These are phyloP conservation scores for Stomorhina lunata DNA, from an alignment of 2,888 invertebrate genomes.

Conservation along the genomic window DNA sequence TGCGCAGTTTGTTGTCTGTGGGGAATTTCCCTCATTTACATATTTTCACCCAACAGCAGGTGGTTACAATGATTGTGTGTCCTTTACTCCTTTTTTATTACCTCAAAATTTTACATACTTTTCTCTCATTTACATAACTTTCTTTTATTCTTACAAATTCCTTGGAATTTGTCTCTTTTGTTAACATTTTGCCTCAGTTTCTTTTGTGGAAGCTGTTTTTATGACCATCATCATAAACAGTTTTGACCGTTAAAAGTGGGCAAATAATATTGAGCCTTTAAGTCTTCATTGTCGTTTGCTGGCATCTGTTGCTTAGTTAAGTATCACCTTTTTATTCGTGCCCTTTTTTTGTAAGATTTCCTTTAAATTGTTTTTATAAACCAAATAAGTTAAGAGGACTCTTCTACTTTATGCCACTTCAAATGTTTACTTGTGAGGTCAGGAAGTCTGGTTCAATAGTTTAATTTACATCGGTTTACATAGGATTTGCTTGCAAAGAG, in stretches of 20 bases:
- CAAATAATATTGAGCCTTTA: background rate
- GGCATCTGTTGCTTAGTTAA: constrained; percentile 37
- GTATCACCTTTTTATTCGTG: constrained; percentile 10
- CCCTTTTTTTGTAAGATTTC: background rate
- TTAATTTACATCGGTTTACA: background rate
- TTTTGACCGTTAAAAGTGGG: constrained; percentile 6
- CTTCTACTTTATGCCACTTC: background rate
- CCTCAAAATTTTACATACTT: background rate
- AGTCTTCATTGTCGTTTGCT: background rate
- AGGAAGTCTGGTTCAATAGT: background rate
- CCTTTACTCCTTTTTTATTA: constrained; percentile 15
- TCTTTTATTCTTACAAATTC: background rate
- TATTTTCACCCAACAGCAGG: constrained; percentile 15
- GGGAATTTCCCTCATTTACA: constrained; percentile 33
- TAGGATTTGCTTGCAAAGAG: too few species aligned
- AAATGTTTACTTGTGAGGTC: background rate
- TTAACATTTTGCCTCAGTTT: background rate
- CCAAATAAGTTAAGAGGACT: background rate
- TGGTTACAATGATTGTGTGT: background rate
- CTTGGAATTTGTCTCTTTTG: constrained; percentile 23
- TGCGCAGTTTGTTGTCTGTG: constrained; percentile 39
- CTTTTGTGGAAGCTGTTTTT: constrained; percentile 25
- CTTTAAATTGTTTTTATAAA: background rate
- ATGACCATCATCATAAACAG: constrained; percentile 20
- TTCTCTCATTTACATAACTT: background rate